Conservation (phyloP, 2,888 invertebrate genomes). For the Athalia circularis region DNA sequence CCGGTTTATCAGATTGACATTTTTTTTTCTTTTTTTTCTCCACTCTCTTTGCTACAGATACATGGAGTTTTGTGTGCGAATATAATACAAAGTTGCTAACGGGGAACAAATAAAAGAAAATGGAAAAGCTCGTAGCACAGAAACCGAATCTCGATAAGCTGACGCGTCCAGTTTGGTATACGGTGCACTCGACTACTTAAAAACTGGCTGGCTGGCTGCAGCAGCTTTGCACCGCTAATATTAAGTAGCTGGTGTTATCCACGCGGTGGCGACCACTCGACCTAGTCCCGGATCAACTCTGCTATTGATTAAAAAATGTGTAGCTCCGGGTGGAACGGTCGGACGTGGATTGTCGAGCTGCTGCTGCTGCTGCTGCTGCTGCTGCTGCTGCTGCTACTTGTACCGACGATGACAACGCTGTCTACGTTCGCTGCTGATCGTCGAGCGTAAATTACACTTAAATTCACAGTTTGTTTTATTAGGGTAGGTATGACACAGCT, state of each 20-base stretch:
- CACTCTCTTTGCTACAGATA: no score
- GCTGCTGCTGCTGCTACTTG: constrained; percentile 1
- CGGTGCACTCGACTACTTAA: constrained; percentile 54
- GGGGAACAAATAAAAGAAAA: not conserved
- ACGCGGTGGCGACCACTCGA: constrained; percentile 61
- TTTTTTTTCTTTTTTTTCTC: not conserved
- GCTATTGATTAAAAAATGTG: constrained; percentile 64
- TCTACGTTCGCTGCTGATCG: no score
- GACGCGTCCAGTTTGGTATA: constrained; percentile 62
- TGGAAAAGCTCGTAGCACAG: constrained; percentile 42
- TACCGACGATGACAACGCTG: no score
- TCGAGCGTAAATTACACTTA: no score
- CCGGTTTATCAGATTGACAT: not conserved
- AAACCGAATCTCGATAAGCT: constrained; percentile 65
- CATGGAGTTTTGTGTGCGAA: not conserved
- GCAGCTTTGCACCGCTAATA: constrained; percentile 56
- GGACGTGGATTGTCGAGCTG: constrained; percentile 39
- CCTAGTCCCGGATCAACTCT: constrained; percentile 60
- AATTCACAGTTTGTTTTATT: no score
- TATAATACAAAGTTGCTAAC: not conserved
- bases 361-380: no score
- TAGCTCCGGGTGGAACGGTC: constrained; percentile 5
- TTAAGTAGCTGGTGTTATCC: constrained; percentile 53
- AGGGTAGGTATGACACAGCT: no score
- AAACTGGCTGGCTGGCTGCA: constrained; percentile 56